Conservation (phyloP, 2,888 invertebrate species). For the Listrodromus nycthemerus region DNA sequence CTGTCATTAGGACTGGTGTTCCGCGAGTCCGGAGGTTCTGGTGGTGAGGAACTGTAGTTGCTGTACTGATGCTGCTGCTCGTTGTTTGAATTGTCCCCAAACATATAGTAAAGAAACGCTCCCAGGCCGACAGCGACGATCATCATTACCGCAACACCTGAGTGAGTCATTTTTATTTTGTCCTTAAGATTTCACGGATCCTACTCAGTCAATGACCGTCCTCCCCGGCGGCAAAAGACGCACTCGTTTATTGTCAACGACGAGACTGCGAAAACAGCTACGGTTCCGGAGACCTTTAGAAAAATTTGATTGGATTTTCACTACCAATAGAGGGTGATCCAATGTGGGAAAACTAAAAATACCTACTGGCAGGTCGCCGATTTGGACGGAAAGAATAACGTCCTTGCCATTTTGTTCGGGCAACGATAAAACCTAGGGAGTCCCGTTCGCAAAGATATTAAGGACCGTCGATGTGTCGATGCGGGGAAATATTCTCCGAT, state of each 20-base stretch:
- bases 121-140: conserved; percentile 73
- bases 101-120: conserved; percentile 73
- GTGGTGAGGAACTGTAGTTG: conserved; percentile 12
- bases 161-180: conserved; percentile 68
- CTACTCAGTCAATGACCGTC: conserved; percentile 1
- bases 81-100: conserved; percentile 60
- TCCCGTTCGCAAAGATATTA: conserved; percentile 26
- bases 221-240: conserved; percentile 3
- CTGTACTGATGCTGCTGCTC: conserved; percentile 56
- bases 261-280: background rate
- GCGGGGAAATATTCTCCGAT: conserved; percentile 6
- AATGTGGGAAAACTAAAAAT: background rate
- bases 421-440: conserved; percentile 39
- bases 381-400: conserved; percentile 31
- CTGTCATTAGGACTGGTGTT: conserved; percentile 22
- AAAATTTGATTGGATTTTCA: background rate
- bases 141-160: conserved; percentile 72
- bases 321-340: background rate
- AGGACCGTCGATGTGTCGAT: background rate
- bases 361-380: conserved; percentile 23
- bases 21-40: conserved; percentile 28
- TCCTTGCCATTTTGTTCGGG: conserved; percentile 14
- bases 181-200: background rate
- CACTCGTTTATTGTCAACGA: conserved; percentile 24
- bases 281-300: background rate